A percentile compares a stretch with the other conserved stretches of the same genome.
These are phyloP conservation scores for Festucalex cinctus DNA, from an alignment of 2,113 vertebrate genomes.

Conservation along the genomic window DNA sequence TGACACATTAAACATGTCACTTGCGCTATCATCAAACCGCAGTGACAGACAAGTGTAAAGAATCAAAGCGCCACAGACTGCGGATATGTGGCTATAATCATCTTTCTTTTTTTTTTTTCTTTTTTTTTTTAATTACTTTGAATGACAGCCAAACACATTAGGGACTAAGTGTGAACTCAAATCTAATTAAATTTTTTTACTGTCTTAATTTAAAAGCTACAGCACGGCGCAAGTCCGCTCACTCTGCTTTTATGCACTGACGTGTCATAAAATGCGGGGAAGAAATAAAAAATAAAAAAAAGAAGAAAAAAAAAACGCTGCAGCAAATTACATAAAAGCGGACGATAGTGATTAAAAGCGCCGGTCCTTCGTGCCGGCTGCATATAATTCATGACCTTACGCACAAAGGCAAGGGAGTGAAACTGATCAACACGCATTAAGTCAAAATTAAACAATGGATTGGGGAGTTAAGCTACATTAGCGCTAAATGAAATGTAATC, in stretches of 20 bases:
- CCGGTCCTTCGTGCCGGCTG: neutral
- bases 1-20: constrained; percentile 20
- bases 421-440: constrained; percentile 14
- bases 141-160: constrained; percentile 48
- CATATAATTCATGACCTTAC: neutral
- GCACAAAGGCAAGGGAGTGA: constrained; percentile 15
- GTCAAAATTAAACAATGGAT: constrained; percentile 17
- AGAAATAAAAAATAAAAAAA: constrained; percentile 8
- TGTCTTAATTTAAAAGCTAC: constrained; percentile 37
- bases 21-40: constrained; percentile 11
- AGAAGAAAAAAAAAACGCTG: constrained; percentile 1
- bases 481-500: constrained; percentile 23
- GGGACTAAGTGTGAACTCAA: constrained; percentile 40
- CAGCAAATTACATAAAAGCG: constrained; percentile 13
- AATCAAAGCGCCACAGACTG: constrained; percentile 16
- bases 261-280: constrained; percentile 17
- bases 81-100: constrained; percentile 25
- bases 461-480: constrained; percentile 17
- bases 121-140: constrained; percentile 26
- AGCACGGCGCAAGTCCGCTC: constrained; percentile 17
- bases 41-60: constrained; percentile 15
- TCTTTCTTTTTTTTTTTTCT: constrained; percentile 10
- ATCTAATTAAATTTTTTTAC: constrained; percentile 46
- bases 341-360: constrained; percentile 17
- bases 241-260: constrained; percentile 15